A percentile compares a stretch with the other conserved stretches of the same genome.
Evolutionary conservation across 2,113 vertebrate species (phyloP).

Genomic region (Arvicanthis niloticus): DNA sequence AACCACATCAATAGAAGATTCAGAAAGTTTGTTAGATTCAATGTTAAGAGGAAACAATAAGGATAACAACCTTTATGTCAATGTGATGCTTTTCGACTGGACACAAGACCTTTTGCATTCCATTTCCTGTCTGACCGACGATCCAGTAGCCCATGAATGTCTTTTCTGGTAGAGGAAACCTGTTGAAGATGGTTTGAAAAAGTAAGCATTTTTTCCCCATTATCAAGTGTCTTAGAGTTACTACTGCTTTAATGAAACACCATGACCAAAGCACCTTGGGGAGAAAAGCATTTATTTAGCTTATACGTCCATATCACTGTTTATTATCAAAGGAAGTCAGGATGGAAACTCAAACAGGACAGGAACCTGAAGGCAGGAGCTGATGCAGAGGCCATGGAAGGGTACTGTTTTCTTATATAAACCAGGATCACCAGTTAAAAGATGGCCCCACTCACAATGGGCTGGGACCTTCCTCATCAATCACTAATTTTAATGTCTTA

Average conservation of each 20-base stretch:
- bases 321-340: not conserved
- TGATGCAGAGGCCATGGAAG: not conserved
- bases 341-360: not conserved
- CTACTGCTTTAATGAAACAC: not conserved
- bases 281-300: not conserved
- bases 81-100: constrained; percentile 91
- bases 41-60: constrained; percentile 40
- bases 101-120: constrained; percentile 91
- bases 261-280: not conserved
- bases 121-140: constrained; percentile 85
- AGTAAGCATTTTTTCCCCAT: constrained; percentile 2
- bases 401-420: not conserved
- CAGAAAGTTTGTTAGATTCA: not conserved
- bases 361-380: not conserved
- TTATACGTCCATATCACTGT: not conserved
- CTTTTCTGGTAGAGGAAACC: constrained; percentile 93
- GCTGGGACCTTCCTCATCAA: not conserved
- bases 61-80: constrained; percentile 91
- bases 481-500: not conserved
- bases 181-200: constrained; percentile 84
- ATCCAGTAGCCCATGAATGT: constrained; percentile 96
- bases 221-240: not conserved
- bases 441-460: not conserved
- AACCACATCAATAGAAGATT: constrained; percentile 27
- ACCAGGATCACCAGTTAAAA: not conserved